Conservation (phyloP, 2,888 invertebrate species). For the Hololepta plana region DNA sequence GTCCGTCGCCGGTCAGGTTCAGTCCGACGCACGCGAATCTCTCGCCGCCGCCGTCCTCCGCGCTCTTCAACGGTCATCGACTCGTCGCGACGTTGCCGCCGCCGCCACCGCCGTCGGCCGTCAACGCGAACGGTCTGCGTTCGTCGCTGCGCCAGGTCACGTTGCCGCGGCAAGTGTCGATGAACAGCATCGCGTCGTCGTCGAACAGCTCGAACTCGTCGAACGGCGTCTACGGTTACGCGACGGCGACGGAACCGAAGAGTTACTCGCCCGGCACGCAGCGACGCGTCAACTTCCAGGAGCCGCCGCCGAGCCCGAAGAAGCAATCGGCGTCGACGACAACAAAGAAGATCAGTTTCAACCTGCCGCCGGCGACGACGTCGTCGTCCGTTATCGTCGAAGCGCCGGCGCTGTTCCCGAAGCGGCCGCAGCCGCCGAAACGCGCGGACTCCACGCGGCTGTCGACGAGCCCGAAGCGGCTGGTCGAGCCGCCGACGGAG, state of each 20-base stretch:
- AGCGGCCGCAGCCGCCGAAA: slow-evolving; percentile 56
- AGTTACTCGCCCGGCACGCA: slow-evolving; percentile 27
- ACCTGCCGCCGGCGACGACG: slow-evolving; percentile 32
- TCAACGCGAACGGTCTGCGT: slow-evolving; percentile 19
- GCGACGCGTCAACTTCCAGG: slow-evolving; percentile 43
- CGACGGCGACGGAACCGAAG: slow-evolving; percentile 1
- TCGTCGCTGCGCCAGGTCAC: slow-evolving; percentile 23
- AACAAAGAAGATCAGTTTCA: slow-evolving; percentile 53
- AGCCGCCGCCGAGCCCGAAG: slow-evolving; percentile 33
- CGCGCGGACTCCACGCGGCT: slow-evolving; percentile 56
- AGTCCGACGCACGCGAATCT: slow-evolving; percentile 17
- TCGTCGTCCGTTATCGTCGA: too few species aligned
- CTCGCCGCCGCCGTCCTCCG: too few species aligned
- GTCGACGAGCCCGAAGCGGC: slow-evolving; percentile 59
- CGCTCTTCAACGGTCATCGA: slow-evolving; percentile 12
- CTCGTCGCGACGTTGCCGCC: slow-evolving; percentile 23
- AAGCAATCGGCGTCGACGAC: slow-evolving; percentile 27
- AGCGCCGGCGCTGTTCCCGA: slow-evolving; percentile 40
- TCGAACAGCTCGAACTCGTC: slow-evolving; percentile 29
- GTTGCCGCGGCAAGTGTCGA: slow-evolving; percentile 36
- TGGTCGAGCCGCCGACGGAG: slow-evolving; percentile 60
- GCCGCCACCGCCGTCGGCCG: slow-evolving; percentile 12
- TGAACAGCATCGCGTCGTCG: slow-evolving; percentile 34
- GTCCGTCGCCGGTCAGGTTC: slow-evolving; percentile 20
- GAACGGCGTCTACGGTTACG: slow-evolving; percentile 16